phyloP scores from a whole-genome alignment of 2,113 vertebrate genomes.

The Himantopus leucocephalus region DNA sequence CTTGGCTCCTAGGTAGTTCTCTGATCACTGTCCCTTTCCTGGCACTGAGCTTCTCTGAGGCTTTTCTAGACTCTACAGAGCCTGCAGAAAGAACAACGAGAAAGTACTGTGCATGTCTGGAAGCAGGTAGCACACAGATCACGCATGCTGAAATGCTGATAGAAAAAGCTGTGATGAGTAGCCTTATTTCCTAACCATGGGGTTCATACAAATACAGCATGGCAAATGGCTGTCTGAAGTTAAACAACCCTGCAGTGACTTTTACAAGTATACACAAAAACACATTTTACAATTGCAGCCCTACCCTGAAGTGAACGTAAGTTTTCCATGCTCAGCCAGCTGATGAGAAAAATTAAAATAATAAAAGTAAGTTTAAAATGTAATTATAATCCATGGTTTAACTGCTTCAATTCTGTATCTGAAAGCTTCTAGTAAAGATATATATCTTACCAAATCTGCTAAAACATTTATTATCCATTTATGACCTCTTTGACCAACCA shows the following conservation, averaged over 20 bases:
- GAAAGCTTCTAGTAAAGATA: neutral
- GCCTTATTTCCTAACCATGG: neutral
- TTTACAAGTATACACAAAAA: neutral
- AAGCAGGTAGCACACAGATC: neutral
- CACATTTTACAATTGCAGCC: neutral
- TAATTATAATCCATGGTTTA: neutral
- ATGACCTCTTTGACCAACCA: neutral
- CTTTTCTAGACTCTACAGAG: slow-evolving; percentile 76
- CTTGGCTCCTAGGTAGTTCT: slow-evolving; percentile 65
- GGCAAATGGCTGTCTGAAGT: neutral
- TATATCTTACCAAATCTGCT: neutral
- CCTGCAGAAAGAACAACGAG: slow-evolving; percentile 42
- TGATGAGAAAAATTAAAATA: neutral
- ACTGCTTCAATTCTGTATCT: neutral
- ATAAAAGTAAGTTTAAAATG: neutral
- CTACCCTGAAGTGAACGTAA: neutral
- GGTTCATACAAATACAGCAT: neutral
- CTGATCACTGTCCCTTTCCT: slow-evolving; percentile 65
- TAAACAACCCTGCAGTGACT: neutral
- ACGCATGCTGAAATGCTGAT: neutral
- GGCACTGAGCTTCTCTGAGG: slow-evolving; percentile 73
- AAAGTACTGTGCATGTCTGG: neutral
- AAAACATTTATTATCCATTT: neutral
- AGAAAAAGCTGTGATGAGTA: neutral
- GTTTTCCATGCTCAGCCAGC: neutral